Conservation (phyloP, 2,888 invertebrate species). For the Coenonympha arcania region DNA sequence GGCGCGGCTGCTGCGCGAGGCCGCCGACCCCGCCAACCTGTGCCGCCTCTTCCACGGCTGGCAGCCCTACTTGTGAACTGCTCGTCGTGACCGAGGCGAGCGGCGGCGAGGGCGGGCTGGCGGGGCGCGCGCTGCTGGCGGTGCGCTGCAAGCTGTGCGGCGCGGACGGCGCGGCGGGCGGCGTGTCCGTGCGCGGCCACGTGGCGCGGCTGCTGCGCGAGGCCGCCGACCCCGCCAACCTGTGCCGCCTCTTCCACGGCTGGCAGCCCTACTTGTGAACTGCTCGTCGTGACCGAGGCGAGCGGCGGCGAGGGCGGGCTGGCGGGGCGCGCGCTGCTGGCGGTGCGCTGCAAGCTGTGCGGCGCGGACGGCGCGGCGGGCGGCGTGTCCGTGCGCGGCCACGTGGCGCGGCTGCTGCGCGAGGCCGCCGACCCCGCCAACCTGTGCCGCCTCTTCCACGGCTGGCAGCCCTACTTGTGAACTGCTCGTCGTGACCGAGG, state of each 20-base stretch:
- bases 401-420: conserved; percentile 87
- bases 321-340: conserved; percentile 88
- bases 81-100: neutral
- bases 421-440: conserved; percentile 87
- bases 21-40: conserved; percentile 86
- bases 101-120: conserved; percentile 55
- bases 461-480: conserved; percentile 94
- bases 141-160: conserved; percentile 92
- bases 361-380: conserved; percentile 82
- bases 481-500: neutral
- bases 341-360: conserved; percentile 88
- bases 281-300: neutral
- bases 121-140: conserved; percentile 87
- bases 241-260: conserved; percentile 85
- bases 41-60: conserved; percentile 87
- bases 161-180: conserved; percentile 77
- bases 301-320: conserved; percentile 38
- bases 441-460: conserved; percentile 84
- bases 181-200: conserved; percentile 80
- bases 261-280: conserved; percentile 92
- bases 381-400: conserved; percentile 79
- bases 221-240: conserved; percentile 85
- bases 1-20: conserved; percentile 86
- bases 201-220: conserved; percentile 88
- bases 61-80: conserved; percentile 86